These are phyloP conservation scores for Sarotherodon lohbergeri DNA, from an alignment of 2,113 vertebrate species.

Conservation along the genomic window DNA sequence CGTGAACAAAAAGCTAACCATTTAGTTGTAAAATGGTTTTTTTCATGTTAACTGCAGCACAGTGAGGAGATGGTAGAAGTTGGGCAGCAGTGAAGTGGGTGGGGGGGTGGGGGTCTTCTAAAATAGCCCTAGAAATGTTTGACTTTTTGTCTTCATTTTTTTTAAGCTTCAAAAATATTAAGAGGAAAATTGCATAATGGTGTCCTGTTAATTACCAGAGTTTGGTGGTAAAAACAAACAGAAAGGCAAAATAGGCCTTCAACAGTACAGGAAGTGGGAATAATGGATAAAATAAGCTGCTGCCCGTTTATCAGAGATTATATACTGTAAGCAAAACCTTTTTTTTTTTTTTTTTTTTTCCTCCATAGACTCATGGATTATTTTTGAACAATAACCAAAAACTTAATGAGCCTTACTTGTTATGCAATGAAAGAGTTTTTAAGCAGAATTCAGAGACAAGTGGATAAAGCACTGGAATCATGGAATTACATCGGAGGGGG, in stretches of 20 bases:
- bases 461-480: neutral
- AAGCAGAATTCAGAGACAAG: neutral
- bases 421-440: neutral
- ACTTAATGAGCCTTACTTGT: constrained; percentile 19
- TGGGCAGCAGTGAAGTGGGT: neutral
- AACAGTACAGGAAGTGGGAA: neutral
- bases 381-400: neutral
- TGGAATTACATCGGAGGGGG: neutral
- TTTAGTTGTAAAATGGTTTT: constrained; percentile 7
- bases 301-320: neutral
- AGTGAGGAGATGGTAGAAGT: neutral
- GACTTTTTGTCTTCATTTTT: neutral
- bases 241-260: neutral
- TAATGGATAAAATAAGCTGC: neutral
- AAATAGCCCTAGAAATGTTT: neutral
- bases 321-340: neutral
- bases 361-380: neutral
- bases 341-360: neutral
- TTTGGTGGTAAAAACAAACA: neutral
- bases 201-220: neutral
- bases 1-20: constrained; percentile 7
- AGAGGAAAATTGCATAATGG: neutral
- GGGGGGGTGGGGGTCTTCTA: neutral
- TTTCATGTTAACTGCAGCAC: constrained; percentile 6
- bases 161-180: neutral